These are phyloP conservation scores for Podarcis cretensis DNA, from an alignment of 2,113 vertebrate genomes.

Conservation along the genomic window DNA sequence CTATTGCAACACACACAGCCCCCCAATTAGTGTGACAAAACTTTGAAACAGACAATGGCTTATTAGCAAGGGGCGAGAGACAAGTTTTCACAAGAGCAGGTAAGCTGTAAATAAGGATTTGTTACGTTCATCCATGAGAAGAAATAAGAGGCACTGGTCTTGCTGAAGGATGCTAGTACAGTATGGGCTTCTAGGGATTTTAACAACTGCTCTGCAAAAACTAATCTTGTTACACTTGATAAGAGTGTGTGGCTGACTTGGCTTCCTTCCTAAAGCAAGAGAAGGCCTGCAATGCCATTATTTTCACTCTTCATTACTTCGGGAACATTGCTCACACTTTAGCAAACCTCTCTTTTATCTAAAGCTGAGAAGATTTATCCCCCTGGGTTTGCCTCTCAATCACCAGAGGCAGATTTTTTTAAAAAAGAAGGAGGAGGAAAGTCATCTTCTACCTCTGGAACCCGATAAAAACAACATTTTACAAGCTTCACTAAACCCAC, in stretches of 20 bases:
- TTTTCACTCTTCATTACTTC: conserved; percentile 5
- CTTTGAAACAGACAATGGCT: not conserved
- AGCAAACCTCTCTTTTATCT: conserved; percentile 8
- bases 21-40: not conserved
- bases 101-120: not conserved
- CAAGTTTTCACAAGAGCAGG: not conserved
- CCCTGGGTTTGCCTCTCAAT: conserved; percentile 10
- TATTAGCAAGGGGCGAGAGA: not conserved
- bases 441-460: not conserved
- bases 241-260: not conserved
- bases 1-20: not conserved
- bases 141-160: not conserved
- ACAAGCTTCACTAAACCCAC: not conserved
- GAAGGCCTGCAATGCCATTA: not conserved
- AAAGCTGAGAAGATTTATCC: not conserved
- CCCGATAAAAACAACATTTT: not conserved
- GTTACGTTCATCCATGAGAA: not conserved
- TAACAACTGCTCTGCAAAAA: not conserved
- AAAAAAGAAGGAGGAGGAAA: not conserved
- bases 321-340: conserved; percentile 30
- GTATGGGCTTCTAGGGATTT: not conserved
- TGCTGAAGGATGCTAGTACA: not conserved
- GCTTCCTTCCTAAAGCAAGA: not conserved
- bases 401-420: conserved; percentile 6
- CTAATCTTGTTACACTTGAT: not conserved